Base-by-base conservation (phyloP, 2,888 invertebrate genomes). In the Phyto melanocephala region DNA sequence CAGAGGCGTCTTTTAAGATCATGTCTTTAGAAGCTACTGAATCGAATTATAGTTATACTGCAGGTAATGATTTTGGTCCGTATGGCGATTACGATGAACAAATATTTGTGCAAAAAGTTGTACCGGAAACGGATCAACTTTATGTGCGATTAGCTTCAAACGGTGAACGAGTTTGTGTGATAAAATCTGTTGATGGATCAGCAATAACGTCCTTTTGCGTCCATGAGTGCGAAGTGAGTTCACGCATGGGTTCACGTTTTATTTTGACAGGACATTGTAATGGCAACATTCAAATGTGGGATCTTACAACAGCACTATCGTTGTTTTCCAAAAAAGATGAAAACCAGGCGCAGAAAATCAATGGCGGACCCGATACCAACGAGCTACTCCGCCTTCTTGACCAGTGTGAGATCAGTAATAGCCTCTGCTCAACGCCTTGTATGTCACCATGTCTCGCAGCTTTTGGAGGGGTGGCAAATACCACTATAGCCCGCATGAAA, bases 21-120 rank as follows among this genome's bases (percentile, higher is more conserved):
- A 91, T 91, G 1, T 90, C 91, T 0, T 84, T 91, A 10, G 94
- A 94, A 87, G 93, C 93, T 0, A 93, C 94, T n/a, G 94, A 94
- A 81, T 93, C 93, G 1, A 93, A 93, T 67, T 92, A 93, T 71
- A 94, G 93, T 86, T 94, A 94, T 85, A 92, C 92, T 8, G 93
- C 93, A 76, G 93, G 93, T n/a, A 94, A 94, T 87, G 94, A 94
- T 90, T 92, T 93, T 90, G 98, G 98, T 5, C 99, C 99, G 0
- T 99, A 97, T 90, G 99, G 99, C 0, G 99, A 99, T 89, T 98
- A 99, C 89, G 99, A 99, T 89, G 98, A 98, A 88, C 99, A 92
- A 84, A 96, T 99, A 81, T 99, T 99, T 89, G 96, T 99, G 60
- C 99, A 99, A 91, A 98, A 98, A 92, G 97, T 99, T 11, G 97